phyloP scores from a whole-genome alignment of 2,113 vertebrate genomes.

The Brachypteracias leptosomus region DNA sequence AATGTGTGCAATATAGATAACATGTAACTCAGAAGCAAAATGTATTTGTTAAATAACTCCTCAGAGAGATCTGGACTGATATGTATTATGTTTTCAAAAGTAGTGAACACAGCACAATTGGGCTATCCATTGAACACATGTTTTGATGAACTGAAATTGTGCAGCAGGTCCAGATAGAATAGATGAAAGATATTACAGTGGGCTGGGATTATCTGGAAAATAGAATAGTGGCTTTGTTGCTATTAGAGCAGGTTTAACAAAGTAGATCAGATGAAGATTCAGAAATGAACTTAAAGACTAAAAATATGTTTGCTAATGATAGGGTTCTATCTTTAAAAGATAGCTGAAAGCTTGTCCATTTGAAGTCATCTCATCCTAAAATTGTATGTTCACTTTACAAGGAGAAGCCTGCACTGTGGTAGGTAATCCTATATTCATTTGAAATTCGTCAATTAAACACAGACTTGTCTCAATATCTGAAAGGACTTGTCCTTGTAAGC shows the following conservation, averaged over 20 bases:
- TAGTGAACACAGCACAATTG: not conserved
- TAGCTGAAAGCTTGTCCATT: not conserved
- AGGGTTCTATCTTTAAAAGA: not conserved
- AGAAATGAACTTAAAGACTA: not conserved
- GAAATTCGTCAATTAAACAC: not conserved
- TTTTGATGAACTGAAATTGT: not conserved
- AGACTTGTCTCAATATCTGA: not conserved
- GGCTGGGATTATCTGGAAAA: not conserved
- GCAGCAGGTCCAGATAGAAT: not conserved
- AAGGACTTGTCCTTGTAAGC: not conserved
- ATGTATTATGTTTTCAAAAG: not conserved
- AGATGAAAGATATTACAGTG: not conserved
- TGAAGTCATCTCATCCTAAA: not conserved
- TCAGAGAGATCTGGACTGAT: not conserved
- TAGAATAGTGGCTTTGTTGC: not conserved
- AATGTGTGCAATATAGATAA: not conserved
- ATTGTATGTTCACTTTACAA: not conserved
- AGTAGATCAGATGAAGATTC: not conserved
- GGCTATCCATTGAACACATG: accelerated
- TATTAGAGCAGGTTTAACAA: not conserved
- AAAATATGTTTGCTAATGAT: not conserved
- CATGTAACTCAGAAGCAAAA: not conserved
- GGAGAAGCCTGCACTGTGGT: not conserved
- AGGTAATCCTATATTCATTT: not conserved
- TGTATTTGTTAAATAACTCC: not conserved